Percentiles rank a stretch among this genome's conserved stretches.
Conservation (phyloP, 2,888 invertebrate genomes). For the Cheilosia variabilis region DNA sequence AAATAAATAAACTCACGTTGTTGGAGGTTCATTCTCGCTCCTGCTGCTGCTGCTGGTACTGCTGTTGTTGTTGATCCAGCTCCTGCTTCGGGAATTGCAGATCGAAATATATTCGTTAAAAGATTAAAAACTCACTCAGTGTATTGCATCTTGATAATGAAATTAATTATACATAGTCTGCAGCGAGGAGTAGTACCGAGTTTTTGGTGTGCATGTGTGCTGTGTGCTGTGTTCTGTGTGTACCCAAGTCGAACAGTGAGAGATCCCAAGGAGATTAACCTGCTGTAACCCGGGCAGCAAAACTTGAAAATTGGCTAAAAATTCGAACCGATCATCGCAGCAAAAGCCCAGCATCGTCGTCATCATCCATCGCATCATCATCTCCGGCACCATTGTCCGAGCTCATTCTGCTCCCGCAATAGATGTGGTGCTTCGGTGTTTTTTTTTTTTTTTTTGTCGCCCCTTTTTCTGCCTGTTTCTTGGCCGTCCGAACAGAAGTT, state of each 20-base stretch:
- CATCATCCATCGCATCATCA: slow-evolving; percentile 50
- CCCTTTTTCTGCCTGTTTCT: background rate
- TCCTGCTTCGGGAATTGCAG: slow-evolving; percentile 70
- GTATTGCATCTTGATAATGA: slow-evolving; percentile 77
- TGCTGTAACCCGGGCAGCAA: slow-evolving; percentile 35
- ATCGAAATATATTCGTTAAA: slow-evolving; percentile 78
- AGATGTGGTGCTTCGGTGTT: slow-evolving; percentile 4
- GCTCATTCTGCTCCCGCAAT: slow-evolving; percentile 30
- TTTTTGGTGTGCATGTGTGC: slow-evolving; percentile 8
- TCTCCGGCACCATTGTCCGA: slow-evolving; percentile 53
- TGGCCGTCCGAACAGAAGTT: slow-evolving; percentile 49
- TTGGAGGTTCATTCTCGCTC: slow-evolving; percentile 54
- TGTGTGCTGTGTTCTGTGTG: no score
- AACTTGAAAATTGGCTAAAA: slow-evolving; percentile 68
- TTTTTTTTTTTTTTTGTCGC: background rate
- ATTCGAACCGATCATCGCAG: slow-evolving; percentile 56
- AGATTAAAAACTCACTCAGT: slow-evolving; percentile 77
- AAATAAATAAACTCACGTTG: slow-evolving; percentile 78
- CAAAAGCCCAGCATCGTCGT: slow-evolving; percentile 14
- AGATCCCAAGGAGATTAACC: slow-evolving; percentile 64
- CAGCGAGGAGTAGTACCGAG: slow-evolving; percentile 36
- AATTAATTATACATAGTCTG: slow-evolving; percentile 78
- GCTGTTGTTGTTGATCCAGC: slow-evolving; percentile 44
- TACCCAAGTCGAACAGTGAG: slow-evolving; percentile 44
- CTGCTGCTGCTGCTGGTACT: slow-evolving; percentile 34